Percentiles rank a stretch among this genome's conserved stretches.
phyloP scores from a whole-genome alignment of 2,797 vertebrate species.

The Sebastes wilsoni region DNA sequence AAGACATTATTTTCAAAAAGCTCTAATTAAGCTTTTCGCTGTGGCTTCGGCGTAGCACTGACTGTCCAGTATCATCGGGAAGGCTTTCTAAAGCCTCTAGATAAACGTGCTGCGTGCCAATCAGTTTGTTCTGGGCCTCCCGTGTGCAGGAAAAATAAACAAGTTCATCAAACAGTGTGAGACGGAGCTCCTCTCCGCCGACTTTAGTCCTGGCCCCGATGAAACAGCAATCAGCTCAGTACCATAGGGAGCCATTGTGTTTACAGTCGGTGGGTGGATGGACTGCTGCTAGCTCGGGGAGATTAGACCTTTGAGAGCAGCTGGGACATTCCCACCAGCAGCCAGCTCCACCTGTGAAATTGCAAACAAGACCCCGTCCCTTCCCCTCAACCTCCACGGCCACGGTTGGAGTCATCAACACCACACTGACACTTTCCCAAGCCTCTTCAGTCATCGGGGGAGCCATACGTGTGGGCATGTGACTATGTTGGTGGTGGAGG shows the following conservation, averaged over 20 bases:
- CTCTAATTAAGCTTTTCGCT: conserved; percentile 73
- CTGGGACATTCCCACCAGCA: conserved; percentile 60
- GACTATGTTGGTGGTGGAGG: conserved; percentile 15
- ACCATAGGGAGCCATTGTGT: conserved; percentile 67
- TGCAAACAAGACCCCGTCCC: conserved; percentile 55
- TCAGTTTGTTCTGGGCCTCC: conserved; percentile 62
- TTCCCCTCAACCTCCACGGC: conserved; percentile 17
- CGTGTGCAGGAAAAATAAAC: conserved; percentile 62
- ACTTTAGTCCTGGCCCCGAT: conserved; percentile 50
- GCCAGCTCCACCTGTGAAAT: conserved; percentile 60
- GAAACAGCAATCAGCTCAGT: conserved; percentile 67
- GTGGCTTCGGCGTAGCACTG: conserved; percentile 36
- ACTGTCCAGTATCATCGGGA: conserved; percentile 50
- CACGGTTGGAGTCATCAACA: conserved; percentile 40
- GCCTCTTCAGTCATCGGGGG: conserved; percentile 28
- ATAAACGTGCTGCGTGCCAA: conserved; percentile 59
- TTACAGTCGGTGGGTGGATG: conserved; percentile 64
- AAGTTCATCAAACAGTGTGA: conserved; percentile 72
- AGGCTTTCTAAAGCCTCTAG: conserved; percentile 53
- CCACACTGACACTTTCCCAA: conserved; percentile 63
- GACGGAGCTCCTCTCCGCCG: conserved; percentile 52
- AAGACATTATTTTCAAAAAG: conserved; percentile 76
- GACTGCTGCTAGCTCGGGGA: conserved; percentile 51
- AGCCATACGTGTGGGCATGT: background rate
- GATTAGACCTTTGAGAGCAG: conserved; percentile 64